Percentiles rank a stretch among this genome's conserved stretches.
Conservation (phyloP, 2,113 vertebrate genomes). For the Ciconia stormi region DNA sequence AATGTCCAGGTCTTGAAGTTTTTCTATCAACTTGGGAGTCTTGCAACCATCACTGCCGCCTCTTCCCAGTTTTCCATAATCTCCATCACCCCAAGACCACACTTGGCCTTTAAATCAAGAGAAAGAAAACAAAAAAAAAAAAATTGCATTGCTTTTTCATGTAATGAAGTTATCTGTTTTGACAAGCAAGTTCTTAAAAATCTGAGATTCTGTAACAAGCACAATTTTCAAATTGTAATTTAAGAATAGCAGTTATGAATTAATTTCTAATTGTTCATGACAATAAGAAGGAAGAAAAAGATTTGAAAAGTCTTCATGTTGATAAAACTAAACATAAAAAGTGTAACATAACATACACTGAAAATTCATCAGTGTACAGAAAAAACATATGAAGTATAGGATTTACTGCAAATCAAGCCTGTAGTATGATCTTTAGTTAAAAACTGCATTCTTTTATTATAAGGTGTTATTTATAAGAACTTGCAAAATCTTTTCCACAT, state of each 20-base stretch:
- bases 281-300: not conserved
- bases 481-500: not conserved
- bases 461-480: not conserved
- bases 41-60: constrained; percentile 98
- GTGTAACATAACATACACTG: not conserved
- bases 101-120: constrained; percentile 86
- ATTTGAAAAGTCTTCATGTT: not conserved
- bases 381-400: not conserved
- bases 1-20: constrained; percentile 93
- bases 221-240: not conserved
- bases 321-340: not conserved
- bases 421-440: not conserved
- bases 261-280: not conserved
- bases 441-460: not conserved
- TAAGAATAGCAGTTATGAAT: not conserved
- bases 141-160: not conserved
- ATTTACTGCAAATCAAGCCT: not conserved
- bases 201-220: not conserved
- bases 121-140: not conserved
- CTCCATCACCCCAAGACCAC: constrained; percentile 98
- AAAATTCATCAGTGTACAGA: not conserved
- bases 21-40: constrained; percentile 94
- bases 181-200: not conserved
- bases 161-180: not conserved
- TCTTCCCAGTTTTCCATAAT: constrained; percentile 95